Evolutionary conservation across 2,113 vertebrate genomes (phyloP).

Genomic region (Balaeniceps rex): DNA sequence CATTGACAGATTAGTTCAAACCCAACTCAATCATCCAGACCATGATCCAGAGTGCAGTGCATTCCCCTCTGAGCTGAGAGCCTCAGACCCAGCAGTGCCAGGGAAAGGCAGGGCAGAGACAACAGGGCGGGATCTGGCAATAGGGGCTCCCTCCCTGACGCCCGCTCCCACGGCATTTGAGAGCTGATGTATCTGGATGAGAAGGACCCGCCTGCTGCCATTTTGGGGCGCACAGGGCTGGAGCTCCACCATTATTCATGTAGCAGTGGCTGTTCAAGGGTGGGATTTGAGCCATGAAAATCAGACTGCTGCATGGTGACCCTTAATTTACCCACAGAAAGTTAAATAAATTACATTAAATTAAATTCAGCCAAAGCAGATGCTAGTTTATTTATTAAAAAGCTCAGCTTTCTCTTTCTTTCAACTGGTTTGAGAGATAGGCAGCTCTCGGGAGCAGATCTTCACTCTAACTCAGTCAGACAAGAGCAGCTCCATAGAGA

Average conservation of each 20-base stretch:
- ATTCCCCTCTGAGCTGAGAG: not conserved
- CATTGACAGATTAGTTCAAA: slow-evolving; percentile 14
- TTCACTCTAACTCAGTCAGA: not conserved
- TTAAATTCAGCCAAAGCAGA: slow-evolving; percentile 49
- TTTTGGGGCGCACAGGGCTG: not conserved
- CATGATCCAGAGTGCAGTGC: not conserved
- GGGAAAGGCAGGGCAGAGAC: not conserved
- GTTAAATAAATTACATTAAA: slow-evolving; percentile 49
- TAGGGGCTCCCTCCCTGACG: not conserved
- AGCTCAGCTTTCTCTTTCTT: slow-evolving; percentile 25
- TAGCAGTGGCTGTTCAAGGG: not conserved
- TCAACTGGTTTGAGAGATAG: not conserved
- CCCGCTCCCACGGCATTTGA: not conserved
- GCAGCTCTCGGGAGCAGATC: not conserved
- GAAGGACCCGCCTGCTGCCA: not conserved
- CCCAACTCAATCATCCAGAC: not conserved
- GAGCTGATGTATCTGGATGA: not conserved
- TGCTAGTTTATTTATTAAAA: slow-evolving; percentile 50
- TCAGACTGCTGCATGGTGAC: not conserved
- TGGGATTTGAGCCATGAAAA: slow-evolving; percentile 3
- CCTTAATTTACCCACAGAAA: slow-evolving; percentile 34
- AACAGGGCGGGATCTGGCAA: not conserved
- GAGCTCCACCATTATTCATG: not conserved
- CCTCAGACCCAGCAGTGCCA: not conserved
- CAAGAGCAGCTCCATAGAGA: not conserved